Percentiles rank a stretch among this genome's conserved stretches.
phyloP scores from a whole-genome alignment of 1,140 invertebrate genomes.

The Drosophila saltans region DNA sequence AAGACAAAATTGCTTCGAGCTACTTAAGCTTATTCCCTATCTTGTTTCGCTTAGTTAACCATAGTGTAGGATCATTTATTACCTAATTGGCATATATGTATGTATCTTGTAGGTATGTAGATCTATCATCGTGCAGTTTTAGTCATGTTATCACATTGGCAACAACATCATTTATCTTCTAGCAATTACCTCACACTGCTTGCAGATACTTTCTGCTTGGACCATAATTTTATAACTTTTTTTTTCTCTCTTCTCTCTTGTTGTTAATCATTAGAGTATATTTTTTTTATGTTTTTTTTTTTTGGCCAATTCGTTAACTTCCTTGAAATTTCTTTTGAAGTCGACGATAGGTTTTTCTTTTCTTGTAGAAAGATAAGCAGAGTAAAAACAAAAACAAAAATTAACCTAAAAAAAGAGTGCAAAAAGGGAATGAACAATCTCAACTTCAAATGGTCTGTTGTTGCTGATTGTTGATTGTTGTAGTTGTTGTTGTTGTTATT shows the following conservation, averaged over 20 bases:
- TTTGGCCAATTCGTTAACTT: slow-evolving; percentile 23
- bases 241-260: background rate
- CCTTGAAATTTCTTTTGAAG: slow-evolving; percentile 26
- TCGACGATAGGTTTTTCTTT: slow-evolving; percentile 26
- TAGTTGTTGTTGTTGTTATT: slow-evolving; percentile 31
- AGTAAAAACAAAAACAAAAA: slow-evolving; percentile 27
- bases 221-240: slow-evolving; percentile 10
- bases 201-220: background rate
- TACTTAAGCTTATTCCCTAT: background rate
- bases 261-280: slow-evolving; percentile 8
- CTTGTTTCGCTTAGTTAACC: background rate
- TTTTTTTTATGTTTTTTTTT: slow-evolving; percentile 22
- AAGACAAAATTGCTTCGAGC: background rate
- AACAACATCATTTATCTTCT: slow-evolving; percentile 21
- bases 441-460: slow-evolving; percentile 32
- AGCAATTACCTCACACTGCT: slow-evolving; percentile 12
- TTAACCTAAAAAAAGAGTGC: slow-evolving; percentile 44
- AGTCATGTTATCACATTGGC: slow-evolving; percentile 14
- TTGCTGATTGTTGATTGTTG: slow-evolving; percentile 35
- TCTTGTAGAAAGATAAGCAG: slow-evolving; percentile 30
- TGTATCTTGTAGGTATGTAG: background rate
- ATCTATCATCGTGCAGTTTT: slow-evolving; percentile 16
- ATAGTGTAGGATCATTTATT: slow-evolving; percentile 6
- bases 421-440: slow-evolving; percentile 58
- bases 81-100: background rate